Percentiles rank a stretch among this genome's conserved stretches.
These are phyloP conservation scores for Xylota sylvarum DNA, from an alignment of 2,888 invertebrate genomes.

Conservation along the genomic window DNA sequence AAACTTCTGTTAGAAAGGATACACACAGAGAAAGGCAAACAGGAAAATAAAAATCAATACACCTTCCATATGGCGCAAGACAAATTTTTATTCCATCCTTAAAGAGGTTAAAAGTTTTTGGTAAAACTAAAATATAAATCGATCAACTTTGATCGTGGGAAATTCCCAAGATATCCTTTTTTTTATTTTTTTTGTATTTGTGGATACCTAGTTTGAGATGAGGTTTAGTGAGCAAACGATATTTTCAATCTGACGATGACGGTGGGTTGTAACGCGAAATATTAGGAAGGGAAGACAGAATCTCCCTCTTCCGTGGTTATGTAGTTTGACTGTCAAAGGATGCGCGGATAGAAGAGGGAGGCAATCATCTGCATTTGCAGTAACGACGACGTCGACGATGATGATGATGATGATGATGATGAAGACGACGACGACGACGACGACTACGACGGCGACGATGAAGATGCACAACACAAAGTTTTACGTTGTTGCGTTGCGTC, in stretches of 20 bases:
- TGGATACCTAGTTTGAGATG: constrained; percentile 53
- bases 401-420: constrained; percentile 42
- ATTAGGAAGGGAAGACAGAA: constrained; percentile 53
- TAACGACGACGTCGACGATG: constrained; percentile 43
- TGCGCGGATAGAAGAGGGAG: constrained; percentile 1
- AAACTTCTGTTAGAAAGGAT: constrained; percentile 64
- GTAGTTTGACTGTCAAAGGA: neutral
- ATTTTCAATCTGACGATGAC: constrained; percentile 61
- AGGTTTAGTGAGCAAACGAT: constrained; percentile 7
- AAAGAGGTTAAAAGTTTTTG: constrained; percentile 26
- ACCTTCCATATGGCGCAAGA: constrained; percentile 71
- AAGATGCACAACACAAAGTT: constrained; percentile 63
- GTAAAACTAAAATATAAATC: constrained; percentile 51
- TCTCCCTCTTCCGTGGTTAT: constrained; percentile 57
- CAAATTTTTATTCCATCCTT: constrained; percentile 30
- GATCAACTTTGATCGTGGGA: constrained; percentile 72
- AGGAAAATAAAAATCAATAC: constrained; percentile 60
- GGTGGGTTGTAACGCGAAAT: constrained; percentile 73
- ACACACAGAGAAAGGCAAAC: neutral
- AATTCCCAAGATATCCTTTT: constrained; percentile 52
- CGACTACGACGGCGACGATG: constrained; percentile 45
- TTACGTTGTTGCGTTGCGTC: constrained; percentile 34
- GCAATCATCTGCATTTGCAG: constrained; percentile 70
- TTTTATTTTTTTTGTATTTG: constrained; percentile 8
- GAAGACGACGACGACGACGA: constrained; percentile 9